Evolutionary conservation across 2,888 invertebrate species (phyloP).

Genomic region (Encarsia formosa): DNA sequence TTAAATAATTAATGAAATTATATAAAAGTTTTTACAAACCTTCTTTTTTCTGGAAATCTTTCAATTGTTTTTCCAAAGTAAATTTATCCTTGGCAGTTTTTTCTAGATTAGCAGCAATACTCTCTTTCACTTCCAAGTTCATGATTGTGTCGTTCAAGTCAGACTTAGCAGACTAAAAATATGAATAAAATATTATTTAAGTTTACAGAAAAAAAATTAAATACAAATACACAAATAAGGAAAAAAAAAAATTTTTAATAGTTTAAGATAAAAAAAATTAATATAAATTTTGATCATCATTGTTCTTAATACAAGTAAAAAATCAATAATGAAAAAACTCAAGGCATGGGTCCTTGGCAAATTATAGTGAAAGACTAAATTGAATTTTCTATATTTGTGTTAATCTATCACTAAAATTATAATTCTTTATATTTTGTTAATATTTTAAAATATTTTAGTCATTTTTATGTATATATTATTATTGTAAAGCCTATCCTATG

Average conservation of each 20-base stretch:
- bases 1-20: neutral
- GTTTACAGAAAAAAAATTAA: neutral
- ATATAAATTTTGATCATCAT: no score
- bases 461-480: slow-evolving; percentile 1
- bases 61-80: slow-evolving; percentile 47
- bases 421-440: no score
- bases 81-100: slow-evolving; percentile 44
- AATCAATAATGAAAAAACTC: no score
- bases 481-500: no score
- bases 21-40: slow-evolving; percentile 31
- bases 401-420: no score
- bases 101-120: slow-evolving; percentile 42
- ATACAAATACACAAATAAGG: neutral
- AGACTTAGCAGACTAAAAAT: slow-evolving; percentile 38
- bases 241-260: slow-evolving; percentile 10
- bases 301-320: no score
- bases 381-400: no score
- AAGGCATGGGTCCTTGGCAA: no score
- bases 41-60: slow-evolving; percentile 47
- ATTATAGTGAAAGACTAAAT: no score
- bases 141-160: slow-evolving; percentile 45
- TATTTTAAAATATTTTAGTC: slow-evolving; percentile 15
- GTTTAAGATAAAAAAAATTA: slow-evolving; percentile 6
- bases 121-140: slow-evolving; percentile 44
- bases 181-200: neutral